phyloP scores from a whole-genome alignment of 2,797 vertebrate genomes.

The Setipinna tenuifilis region DNA sequence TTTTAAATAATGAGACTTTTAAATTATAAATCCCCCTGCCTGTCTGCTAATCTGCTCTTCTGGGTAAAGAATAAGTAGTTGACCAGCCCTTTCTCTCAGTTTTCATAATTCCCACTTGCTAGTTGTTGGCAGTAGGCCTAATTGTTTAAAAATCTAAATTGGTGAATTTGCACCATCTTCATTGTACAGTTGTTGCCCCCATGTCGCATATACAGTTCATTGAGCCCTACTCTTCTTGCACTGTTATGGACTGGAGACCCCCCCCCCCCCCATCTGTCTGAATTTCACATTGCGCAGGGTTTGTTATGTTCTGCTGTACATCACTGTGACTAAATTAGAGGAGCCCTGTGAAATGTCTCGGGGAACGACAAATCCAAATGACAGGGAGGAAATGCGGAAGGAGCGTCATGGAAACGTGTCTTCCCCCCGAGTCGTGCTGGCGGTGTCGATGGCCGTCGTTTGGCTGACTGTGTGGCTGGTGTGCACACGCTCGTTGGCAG shows the following conservation, averaged over 20 bases:
- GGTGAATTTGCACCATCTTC: background rate
- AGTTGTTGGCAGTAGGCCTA: background rate
- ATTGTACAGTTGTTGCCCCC: background rate
- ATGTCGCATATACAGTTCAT: background rate
- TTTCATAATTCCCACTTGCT: background rate
- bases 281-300: background rate
- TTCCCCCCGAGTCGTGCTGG: background rate
- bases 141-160: background rate
- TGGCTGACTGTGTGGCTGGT: background rate
- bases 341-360: background rate
- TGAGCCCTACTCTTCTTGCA: background rate
- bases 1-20: background rate
- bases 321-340: background rate
- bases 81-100: background rate
- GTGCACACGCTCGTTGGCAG: background rate
- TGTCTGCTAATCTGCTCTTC: constrained; percentile 6
- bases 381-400: background rate
- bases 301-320: background rate
- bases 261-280: background rate
- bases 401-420: background rate
- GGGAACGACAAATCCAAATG: background rate
- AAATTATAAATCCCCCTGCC: constrained; percentile 10
- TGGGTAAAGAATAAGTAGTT: background rate
- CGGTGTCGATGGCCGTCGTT: background rate
- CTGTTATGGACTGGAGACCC: background rate